Percentiles rank a stretch among this genome's conserved stretches.
Evolutionary conservation across 30 jellyfish, hydroid and myxozoan species (phyloP).

Genomic region (Sanderia malayensis): DNA sequence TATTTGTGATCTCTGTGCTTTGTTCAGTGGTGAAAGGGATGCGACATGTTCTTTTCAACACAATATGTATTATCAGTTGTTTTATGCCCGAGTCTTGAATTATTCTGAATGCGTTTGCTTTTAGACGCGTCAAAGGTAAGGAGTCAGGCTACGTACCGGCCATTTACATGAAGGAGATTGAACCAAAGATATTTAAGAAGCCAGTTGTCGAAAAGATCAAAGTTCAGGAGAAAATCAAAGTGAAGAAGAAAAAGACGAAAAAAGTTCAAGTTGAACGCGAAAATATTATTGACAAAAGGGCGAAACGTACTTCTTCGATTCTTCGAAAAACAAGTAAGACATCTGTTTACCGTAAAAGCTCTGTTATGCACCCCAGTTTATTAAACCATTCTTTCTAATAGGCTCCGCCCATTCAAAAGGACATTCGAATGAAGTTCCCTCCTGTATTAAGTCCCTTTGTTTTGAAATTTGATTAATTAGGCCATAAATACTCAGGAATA

Average conservation of each 20-base stretch:
- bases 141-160: constrained; percentile 70
- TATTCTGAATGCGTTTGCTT: too few species aligned
- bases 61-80: too few species aligned
- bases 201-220: constrained; percentile 37
- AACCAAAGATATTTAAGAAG: constrained; percentile 50
- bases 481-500: too few species aligned
- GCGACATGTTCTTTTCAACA: neutral
- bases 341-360: too few species aligned
- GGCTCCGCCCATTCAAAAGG: too few species aligned
- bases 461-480: too few species aligned
- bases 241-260: constrained; percentile 30
- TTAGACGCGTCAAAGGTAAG: constrained; percentile 46
- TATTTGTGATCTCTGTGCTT: neutral
- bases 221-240: constrained; percentile 41
- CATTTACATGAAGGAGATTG: constrained; percentile 40
- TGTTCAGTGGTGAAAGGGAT: too few species aligned
- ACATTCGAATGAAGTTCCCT: too few species aligned
- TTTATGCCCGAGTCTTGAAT: too few species aligned
- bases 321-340: constrained; percentile 35
- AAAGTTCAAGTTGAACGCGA: constrained; percentile 35
- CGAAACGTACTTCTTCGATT: constrained; percentile 50
- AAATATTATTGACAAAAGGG: constrained; percentile 41
- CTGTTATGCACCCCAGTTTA: too few species aligned
- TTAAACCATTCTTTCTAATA: too few species aligned
- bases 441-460: too few species aligned